Conservation (phyloP, 2,797 vertebrate genomes). For the Adelosebastes latens region DNA sequence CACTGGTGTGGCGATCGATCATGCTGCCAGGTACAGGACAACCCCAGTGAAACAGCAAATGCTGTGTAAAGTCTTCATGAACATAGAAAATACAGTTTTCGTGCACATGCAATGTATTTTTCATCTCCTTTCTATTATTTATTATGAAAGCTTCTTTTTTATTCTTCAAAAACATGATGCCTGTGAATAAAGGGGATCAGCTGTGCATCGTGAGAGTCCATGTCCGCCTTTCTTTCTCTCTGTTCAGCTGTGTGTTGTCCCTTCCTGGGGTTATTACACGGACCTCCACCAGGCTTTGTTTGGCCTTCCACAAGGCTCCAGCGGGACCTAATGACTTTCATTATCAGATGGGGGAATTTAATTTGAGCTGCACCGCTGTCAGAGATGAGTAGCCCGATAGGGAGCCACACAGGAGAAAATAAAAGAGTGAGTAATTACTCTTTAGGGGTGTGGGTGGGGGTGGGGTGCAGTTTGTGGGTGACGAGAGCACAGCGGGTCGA, state of each 20-base stretch:
- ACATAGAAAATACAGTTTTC: background rate
- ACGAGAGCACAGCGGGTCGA: slow-evolving; percentile 44
- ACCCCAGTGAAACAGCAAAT: background rate
- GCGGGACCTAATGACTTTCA: slow-evolving; percentile 80
- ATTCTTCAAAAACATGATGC: background rate
- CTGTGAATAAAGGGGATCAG: slow-evolving; percentile 28
- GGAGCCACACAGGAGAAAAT: slow-evolving; percentile 70
- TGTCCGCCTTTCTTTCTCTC: slow-evolving; percentile 20
- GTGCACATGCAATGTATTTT: background rate
- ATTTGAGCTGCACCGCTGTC: slow-evolving; percentile 78
- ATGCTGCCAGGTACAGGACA: slow-evolving; percentile 39
- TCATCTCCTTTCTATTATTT: background rate
- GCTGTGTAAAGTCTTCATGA: background rate
- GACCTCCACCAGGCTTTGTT: slow-evolving; percentile 70
- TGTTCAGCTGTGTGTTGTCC: slow-evolving; percentile 45
- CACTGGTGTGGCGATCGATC: slow-evolving; percentile 47
- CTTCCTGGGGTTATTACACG: slow-evolving; percentile 64
- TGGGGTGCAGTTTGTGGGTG: slow-evolving; percentile 50
- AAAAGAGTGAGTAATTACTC: slow-evolving; percentile 79
- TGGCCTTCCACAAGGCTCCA: slow-evolving; percentile 70
- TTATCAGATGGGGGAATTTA: slow-evolving; percentile 83
- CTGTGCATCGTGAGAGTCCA: slow-evolving; percentile 18
- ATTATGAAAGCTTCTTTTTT: background rate
- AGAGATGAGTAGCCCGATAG: slow-evolving; percentile 78
- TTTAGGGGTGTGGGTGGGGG: slow-evolving; percentile 58